Evolutionary conservation across 1,140 invertebrate genomes (phyloP), one percentile per base, ranked within the genome.

Genomic region (Helicoverpa armigera): DNA sequence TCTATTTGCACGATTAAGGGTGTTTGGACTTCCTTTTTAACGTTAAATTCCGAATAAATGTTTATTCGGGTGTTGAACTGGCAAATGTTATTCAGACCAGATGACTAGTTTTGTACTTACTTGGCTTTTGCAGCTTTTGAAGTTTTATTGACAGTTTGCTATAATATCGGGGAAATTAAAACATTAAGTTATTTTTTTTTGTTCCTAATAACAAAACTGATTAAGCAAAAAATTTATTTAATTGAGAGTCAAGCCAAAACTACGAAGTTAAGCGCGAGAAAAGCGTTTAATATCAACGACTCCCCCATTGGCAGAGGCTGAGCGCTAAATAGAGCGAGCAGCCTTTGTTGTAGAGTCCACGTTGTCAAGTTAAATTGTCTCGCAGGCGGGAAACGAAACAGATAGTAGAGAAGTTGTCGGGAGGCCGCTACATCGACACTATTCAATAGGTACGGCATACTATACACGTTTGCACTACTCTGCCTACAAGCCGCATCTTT

Each of bases 351-450:
- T 81, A 65, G 80, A 88, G 85, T 85, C 87, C 87, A 88, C 86
- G 89, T 94, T 93, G 92, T 91, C 89, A 92, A 94, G 92, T 92
- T 94, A 92, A 93, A 94, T 94, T 93, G 91, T 94, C 91, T 94
- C 89, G 82, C 82, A 83, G 88, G 89, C 89, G 92, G 93, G 89
- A 93, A 94, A 90, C 92, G 88, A 90, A 92, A 91, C 90, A 90
- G 92, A 94, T 94, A 94, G 91, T 89, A 86, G 87, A 84, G 88
- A 94, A 94, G 90, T 94, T 93, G 89, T 89, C 81, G 87, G 77
- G 87, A 86, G 87, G 86, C 85, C 83, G 82, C 84, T 79, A 86
- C 89, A 90, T 91, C 88, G 89, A 89, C 90, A 88, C 85, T 87
- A 88, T 93, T 94, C 88, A 91, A 93, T 91, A 89, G 76, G 9